Evolutionary conservation across 2,113 vertebrate genomes (phyloP).

Genomic region (Ornithorhynchus anatinus): DNA sequence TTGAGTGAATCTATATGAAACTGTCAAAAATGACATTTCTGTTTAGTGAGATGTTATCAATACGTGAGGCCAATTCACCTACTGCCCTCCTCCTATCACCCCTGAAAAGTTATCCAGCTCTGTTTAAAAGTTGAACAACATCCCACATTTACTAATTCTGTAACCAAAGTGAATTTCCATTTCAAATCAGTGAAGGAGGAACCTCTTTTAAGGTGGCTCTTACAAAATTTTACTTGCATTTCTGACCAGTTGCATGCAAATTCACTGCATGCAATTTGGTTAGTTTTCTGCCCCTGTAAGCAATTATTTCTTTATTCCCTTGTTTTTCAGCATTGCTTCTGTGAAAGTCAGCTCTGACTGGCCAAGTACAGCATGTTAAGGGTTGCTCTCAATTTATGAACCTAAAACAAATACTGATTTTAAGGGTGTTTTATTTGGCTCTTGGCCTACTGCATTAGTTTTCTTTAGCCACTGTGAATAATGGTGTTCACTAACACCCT

Average conservation of each 20-base stretch:
- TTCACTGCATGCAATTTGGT: no score
- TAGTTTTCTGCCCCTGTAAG: no score
- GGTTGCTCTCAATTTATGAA: constrained; percentile 4
- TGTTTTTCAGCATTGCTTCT: neutral
- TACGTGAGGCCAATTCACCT: neutral
- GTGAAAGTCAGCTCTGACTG: neutral
- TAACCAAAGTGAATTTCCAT: fast-evolving
- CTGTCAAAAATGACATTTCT: no score
- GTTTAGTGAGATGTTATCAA: no score
- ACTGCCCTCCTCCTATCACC: neutral
- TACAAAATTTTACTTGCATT: neutral
- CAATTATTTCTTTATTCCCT: no score
- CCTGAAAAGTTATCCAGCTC: no score
- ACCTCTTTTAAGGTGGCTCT: neutral
- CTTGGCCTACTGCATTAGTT: neutral
- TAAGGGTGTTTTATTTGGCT: constrained; percentile 16
- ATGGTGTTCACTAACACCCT: neutral
- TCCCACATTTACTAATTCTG: fast-evolving
- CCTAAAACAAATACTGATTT: neutral
- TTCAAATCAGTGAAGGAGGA: neutral
- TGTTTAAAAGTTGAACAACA: fast-evolving
- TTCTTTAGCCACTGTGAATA: constrained; percentile 27
- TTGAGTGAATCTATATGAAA: no score
- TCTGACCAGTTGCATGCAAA: neutral
- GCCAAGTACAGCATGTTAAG: neutral